Base-by-base conservation (phyloP, 2,113 vertebrate genomes). In the Megaptera novaeangliae region DNA sequence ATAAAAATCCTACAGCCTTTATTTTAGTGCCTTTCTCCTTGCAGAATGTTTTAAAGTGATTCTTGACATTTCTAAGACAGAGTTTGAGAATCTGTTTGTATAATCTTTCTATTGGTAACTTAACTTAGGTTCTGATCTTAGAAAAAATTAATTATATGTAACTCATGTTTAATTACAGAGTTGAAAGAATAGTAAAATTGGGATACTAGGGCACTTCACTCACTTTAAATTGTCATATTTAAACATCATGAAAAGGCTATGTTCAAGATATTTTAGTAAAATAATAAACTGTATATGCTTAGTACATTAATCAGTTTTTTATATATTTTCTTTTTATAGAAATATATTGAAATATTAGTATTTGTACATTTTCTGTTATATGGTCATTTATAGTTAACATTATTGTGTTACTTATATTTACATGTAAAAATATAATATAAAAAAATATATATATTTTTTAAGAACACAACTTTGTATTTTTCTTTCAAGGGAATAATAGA, bases 401-500 rank as follows among this genome's bases (percentile, higher is more conserved):
- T 29, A 81, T 41, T 23, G 2, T 11, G 88, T 94, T 64, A 31
- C 8, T 46, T 72, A 88, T 49, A 55, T 97, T 52, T 68, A 64
- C 17, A 41, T 49, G 31, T 27, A 5, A 34, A 52, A 10, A 15
- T 77, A 52, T 57, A 52, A 63, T 63, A 31, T 21, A 52, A 18
- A 21, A 49, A 49, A 10, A 49, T 31, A 27, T 41, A 14, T 34
- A 36, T 49, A 11, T 46, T 81, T 31, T 57, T 64, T 69, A 81
- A 96, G 87, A 75, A 88, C 74, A 63, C n/a, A 95, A 95, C 64
- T 61, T 91, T 87, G 90, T 91, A 84, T 95, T 97, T 95, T 95
- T 96, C 82, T 44, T 94, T 89, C 69, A 97, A 77, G 75, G 94
- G 74, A 97, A 92, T 25, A 89, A 93, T 1, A 97, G 89, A 97